A percentile compares a stretch with the other conserved stretches of the same genome.
Evolutionary conservation across 2,888 invertebrate genomes (phyloP).

Genomic region (Lymantria monacha): DNA sequence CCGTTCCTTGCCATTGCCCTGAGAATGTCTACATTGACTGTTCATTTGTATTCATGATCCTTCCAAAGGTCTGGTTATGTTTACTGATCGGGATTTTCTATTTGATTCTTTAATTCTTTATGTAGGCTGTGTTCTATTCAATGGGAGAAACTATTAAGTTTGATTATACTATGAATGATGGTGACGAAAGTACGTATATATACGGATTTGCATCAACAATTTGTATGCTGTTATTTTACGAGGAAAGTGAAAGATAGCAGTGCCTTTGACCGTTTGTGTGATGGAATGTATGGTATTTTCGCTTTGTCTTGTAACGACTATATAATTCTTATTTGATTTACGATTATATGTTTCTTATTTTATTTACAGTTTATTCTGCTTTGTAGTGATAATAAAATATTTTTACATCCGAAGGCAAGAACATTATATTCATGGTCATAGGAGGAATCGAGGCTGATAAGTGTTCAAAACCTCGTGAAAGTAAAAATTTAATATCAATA

Average conservation of each 20-base stretch:
- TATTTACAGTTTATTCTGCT: too few species aligned
- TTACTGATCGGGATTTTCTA: constrained; percentile 62
- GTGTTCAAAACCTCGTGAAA: too few species aligned
- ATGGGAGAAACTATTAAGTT: constrained; percentile 38
- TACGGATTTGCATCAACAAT: constrained; percentile 25
- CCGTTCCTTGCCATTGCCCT: constrained; percentile 70
- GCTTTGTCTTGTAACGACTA: too few species aligned
- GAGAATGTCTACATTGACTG: constrained; percentile 56
- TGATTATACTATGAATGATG: constrained; percentile 29
- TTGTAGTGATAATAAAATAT: too few species aligned
- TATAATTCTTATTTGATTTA: too few species aligned
- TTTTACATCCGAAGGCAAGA: too few species aligned
- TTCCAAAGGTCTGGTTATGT: constrained; percentile 44
- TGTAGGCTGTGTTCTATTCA: constrained; percentile 40
- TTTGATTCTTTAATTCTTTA: constrained; percentile 49
- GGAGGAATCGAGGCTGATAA: too few species aligned
- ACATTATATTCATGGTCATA: too few species aligned
- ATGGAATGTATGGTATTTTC: constrained; percentile 22
- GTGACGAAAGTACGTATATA: constrained; percentile 26
- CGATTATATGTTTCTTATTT: too few species aligned
- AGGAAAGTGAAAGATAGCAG: constrained; percentile 40
- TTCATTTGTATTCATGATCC: constrained; percentile 62
- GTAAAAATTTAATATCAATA: too few species aligned
- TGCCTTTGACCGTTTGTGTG: constrained; percentile 9
- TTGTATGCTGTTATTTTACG: constrained; percentile 31